Evolutionary conservation across 1,140 invertebrate genomes (phyloP).

Genomic region (Plodia interpunctella): DNA sequence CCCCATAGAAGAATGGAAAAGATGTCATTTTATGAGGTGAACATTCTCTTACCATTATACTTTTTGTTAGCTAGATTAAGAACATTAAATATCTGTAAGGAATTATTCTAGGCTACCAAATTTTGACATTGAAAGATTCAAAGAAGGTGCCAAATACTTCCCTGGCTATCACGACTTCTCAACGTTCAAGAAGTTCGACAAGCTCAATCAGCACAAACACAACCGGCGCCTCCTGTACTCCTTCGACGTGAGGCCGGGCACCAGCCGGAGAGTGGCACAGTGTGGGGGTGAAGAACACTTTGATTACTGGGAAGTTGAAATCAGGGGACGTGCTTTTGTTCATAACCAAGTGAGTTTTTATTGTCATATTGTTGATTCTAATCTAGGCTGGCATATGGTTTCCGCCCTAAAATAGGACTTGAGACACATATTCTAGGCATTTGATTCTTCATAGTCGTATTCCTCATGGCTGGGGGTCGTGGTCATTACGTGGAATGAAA

Average conservation of each 20-base stretch:
- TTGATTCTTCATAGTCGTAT: too few relatives aligned
- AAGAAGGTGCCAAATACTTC: constrained; percentile 77
- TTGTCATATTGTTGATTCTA: constrained; percentile 9
- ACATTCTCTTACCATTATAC: constrained; percentile 3
- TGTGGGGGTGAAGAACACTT: constrained; percentile 54
- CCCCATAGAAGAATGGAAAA: constrained; percentile 77
- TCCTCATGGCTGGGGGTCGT: too few relatives aligned
- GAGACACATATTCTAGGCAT: too few relatives aligned
- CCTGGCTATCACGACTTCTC: constrained; percentile 83
- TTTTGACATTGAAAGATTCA: constrained; percentile 79
- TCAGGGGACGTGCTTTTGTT: constrained; percentile 81
- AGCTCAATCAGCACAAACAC: constrained; percentile 60
- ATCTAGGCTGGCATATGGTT: neutral
- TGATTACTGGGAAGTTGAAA: constrained; percentile 81
- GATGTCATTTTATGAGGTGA: constrained; percentile 73
- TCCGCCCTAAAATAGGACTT: too few relatives aligned
- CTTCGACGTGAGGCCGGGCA: constrained; percentile 72
- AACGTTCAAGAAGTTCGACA: constrained; percentile 78
- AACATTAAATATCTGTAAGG: too few relatives aligned
- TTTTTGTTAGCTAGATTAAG: too few relatives aligned
- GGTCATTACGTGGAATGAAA: too few relatives aligned
- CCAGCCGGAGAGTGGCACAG: constrained; percentile 45
- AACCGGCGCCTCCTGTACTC: constrained; percentile 72
- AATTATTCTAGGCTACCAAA: constrained; percentile 62
- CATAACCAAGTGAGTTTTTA: constrained; percentile 81